These are phyloP conservation scores for Neoarius graeffei DNA, from an alignment of 2,113 vertebrate genomes.

Conservation along the genomic window DNA sequence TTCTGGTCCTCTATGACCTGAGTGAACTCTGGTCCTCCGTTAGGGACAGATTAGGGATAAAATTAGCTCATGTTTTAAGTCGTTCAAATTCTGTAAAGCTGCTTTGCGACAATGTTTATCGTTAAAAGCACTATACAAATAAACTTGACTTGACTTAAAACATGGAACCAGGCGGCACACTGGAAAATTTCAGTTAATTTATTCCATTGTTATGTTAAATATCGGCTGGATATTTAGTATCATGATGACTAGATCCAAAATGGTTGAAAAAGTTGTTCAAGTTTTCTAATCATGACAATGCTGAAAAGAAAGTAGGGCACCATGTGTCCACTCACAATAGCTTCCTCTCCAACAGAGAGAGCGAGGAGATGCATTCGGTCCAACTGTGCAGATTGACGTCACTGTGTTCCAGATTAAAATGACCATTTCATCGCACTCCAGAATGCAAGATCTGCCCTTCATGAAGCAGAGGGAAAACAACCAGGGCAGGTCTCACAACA, in stretches of 20 bases:
- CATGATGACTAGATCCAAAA: not conserved
- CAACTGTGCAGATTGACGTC: conserved; percentile 35
- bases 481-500: conserved; percentile 26
- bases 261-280: not conserved
- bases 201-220: not conserved
- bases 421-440: conserved; percentile 43
- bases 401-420: conserved; percentile 33
- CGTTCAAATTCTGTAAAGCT: too few relatives aligned
- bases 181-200: too few relatives aligned
- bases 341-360: conserved; percentile 36
- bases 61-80: too few relatives aligned
- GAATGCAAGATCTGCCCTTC: conserved; percentile 54
- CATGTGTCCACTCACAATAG: conserved; percentile 49
- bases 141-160: too few relatives aligned
- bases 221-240: not conserved
- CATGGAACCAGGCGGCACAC: too few relatives aligned
- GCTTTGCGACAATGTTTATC: too few relatives aligned
- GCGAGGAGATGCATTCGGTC: conserved; percentile 3
- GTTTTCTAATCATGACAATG: not conserved
- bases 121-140: too few relatives aligned
- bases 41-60: too few relatives aligned
- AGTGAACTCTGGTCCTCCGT: too few relatives aligned
- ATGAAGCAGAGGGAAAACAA: conserved; percentile 57
- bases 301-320: conserved; percentile 45
- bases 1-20: too few relatives aligned